Percentiles rank a stretch among this genome's conserved stretches.
These are phyloP conservation scores for Solenodon paradoxus DNA, from an alignment of 2,113 vertebrate species.

Conservation along the genomic window DNA sequence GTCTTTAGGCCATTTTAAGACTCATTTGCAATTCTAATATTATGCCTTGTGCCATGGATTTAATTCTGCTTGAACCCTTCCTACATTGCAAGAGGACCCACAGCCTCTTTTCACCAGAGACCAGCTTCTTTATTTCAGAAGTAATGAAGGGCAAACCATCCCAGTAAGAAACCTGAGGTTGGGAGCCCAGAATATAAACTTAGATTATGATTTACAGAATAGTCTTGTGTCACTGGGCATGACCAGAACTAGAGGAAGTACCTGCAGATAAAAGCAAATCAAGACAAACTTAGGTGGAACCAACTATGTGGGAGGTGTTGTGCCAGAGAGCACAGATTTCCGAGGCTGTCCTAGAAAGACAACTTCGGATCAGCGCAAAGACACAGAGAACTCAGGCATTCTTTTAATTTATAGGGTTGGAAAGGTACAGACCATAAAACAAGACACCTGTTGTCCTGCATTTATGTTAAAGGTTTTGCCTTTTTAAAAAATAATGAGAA, in stretches of 20 bases:
- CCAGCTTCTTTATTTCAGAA: constrained; percentile 47
- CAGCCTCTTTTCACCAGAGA: background rate
- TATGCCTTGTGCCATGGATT: background rate
- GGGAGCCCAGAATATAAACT: background rate
- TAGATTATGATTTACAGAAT: background rate
- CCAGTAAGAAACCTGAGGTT: constrained; percentile 18
- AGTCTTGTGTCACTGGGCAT: background rate
- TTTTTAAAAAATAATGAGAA: constrained; percentile 61
- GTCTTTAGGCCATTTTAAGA: background rate
- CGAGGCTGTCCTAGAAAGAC: background rate
- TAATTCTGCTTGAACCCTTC: constrained; percentile 38
- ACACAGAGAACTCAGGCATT: background rate
- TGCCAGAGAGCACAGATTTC: background rate
- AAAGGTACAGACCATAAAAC: constrained; percentile 46
- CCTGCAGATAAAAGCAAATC: constrained; percentile 14
- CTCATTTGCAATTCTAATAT: constrained; percentile 5
- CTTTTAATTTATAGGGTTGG: constrained; percentile 14
- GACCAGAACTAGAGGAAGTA: constrained; percentile 15
- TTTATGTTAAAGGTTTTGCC: constrained; percentile 24
- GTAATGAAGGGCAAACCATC: background rate
- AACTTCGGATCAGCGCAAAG: background rate
- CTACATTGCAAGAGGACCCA: background rate
- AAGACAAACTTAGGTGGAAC: constrained; percentile 29
- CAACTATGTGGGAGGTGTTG: background rate
- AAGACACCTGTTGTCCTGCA: constrained; percentile 72